Evolutionary conservation across 2,113 vertebrate genomes (phyloP).

Genomic region (Mustelus asterias): DNA sequence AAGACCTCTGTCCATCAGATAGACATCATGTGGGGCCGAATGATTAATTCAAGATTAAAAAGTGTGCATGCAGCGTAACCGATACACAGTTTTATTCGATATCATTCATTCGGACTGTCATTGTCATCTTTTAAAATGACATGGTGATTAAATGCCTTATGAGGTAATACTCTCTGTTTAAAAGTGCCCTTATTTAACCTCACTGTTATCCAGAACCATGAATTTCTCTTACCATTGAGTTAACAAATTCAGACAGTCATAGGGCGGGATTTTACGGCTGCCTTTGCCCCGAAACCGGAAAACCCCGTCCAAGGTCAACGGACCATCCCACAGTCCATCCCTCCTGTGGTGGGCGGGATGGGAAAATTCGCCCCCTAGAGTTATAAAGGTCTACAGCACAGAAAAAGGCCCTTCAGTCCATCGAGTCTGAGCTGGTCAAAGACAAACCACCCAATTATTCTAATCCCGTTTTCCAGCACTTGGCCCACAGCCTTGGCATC

Average conservation of each 20-base stretch:
- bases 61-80: background rate
- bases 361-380: too few relatives aligned
- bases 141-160: background rate
- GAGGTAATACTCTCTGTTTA: background rate
- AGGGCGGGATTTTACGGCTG: too few relatives aligned
- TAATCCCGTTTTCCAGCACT: too few relatives aligned
- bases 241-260: background rate
- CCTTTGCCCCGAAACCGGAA: too few relatives aligned
- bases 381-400: too few relatives aligned
- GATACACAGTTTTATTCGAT: background rate
- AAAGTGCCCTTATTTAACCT: background rate
- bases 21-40: background rate
- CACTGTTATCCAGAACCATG: background rate
- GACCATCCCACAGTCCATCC: too few relatives aligned
- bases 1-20: background rate
- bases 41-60: background rate
- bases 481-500: too few relatives aligned
- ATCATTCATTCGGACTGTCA: background rate
- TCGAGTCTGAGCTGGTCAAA: too few relatives aligned
- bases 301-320: too few relatives aligned
- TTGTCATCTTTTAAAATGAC: background rate
- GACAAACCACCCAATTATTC: too few relatives aligned
- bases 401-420: too few relatives aligned
- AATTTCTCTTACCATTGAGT: background rate
- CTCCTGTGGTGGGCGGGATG: too few relatives aligned